Evolutionary conservation across 30 jellyfish, hydroid and myxozoan genomes (phyloP).

Genomic region (Aurelia coerulea): DNA sequence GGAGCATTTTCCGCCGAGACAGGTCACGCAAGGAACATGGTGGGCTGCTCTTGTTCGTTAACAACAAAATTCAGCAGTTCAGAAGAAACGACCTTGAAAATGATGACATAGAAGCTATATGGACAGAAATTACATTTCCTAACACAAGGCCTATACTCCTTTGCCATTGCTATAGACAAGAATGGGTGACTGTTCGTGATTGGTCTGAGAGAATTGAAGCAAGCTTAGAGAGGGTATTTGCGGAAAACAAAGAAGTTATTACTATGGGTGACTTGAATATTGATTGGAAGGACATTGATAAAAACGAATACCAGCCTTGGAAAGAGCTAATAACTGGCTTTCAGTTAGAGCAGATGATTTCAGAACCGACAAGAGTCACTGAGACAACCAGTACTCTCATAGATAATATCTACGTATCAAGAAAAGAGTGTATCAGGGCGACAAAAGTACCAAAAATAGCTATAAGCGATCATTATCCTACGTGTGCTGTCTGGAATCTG

Average conservation of each 20-base stretch:
- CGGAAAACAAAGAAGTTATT: conserved; percentile 21
- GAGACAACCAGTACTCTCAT: conserved; percentile 38
- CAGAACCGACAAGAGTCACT: conserved; percentile 54
- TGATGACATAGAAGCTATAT: conserved; percentile 26
- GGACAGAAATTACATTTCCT: conserved; percentile 28
- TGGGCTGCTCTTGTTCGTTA: conserved; percentile 29
- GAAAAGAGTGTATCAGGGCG: conserved; percentile 40
- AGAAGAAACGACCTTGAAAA: conserved; percentile 44
- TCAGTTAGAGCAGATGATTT: conserved; percentile 39
- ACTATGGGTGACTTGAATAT: conserved; percentile 41
- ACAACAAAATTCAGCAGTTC: conserved; percentile 26
- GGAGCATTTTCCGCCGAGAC: conserved; percentile 47
- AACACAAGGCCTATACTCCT: conserved; percentile 22
- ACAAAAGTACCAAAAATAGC: conserved; percentile 42
- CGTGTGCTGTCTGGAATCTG: conserved; percentile 35
- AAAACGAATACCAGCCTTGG: conserved; percentile 7
- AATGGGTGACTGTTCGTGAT: conserved; percentile 19
- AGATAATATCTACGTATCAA: conserved; percentile 37
- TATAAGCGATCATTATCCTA: conserved; percentile 35
- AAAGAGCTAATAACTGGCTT: conserved; percentile 5
- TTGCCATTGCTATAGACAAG: conserved; percentile 24
- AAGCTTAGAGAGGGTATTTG: conserved; percentile 32
- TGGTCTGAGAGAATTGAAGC: conserved; percentile 30
- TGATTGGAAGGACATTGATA: conserved; percentile 30
- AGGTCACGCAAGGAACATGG: conserved; percentile 31